These are phyloP conservation scores for Sebastes kiyomatsui DNA, from an alignment of 2,797 vertebrate genomes.

Conservation along the genomic window DNA sequence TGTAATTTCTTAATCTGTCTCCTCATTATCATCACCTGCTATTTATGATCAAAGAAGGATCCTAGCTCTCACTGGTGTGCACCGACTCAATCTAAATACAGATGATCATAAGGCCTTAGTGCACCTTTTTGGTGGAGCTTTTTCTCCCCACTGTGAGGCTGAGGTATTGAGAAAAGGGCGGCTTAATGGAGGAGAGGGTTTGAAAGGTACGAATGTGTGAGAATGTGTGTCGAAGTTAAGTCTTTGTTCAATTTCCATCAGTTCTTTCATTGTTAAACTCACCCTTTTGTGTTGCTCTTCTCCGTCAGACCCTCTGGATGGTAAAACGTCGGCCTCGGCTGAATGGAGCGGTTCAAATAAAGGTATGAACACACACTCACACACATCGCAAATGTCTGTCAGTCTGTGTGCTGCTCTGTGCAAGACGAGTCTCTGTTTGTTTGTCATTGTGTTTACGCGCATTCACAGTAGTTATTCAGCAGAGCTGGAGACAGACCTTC, in stretches of 20 bases:
- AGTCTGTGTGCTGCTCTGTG: neutral
- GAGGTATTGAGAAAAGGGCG: neutral
- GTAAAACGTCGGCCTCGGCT: conserved; percentile 60
- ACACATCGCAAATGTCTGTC: neutral
- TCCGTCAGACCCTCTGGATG: conserved; percentile 68
- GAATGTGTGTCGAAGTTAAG: neutral
- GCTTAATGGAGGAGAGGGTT: neutral
- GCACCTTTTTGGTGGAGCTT: neutral
- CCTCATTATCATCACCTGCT: neutral
- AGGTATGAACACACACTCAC: conserved; percentile 44
- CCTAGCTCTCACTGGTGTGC: neutral
- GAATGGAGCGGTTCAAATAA: conserved; percentile 78
- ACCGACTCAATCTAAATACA: neutral
- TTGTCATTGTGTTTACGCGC: neutral
- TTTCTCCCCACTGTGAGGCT: neutral
- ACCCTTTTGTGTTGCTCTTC: neutral
- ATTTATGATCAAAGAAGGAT: neutral
- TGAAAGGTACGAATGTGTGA: neutral
- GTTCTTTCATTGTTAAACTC: neutral
- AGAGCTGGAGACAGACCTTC: conserved; percentile 29
- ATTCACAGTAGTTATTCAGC: conserved; percentile 10
- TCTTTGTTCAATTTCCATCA: neutral
- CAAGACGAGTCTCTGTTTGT: neutral
- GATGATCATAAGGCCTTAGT: neutral
- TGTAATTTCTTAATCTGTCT: neutral